Percentiles rank a stretch among this genome's conserved stretches.
These are phyloP conservation scores for Vireo griseus DNA, from an alignment of 2,797 vertebrate genomes.

Conservation along the genomic window DNA sequence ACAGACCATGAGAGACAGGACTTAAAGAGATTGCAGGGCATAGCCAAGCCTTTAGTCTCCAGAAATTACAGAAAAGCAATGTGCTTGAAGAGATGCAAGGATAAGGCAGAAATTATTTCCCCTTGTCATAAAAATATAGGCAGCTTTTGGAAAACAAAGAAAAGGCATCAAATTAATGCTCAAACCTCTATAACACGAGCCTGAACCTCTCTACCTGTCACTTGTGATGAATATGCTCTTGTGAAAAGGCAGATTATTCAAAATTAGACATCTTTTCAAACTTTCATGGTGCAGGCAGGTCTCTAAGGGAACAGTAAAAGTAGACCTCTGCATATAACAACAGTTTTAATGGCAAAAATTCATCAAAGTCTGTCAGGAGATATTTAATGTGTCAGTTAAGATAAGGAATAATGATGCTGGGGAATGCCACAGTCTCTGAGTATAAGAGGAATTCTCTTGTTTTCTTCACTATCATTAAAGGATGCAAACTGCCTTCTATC, in stretches of 20 bases:
- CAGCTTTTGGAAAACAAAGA: constrained; percentile 56
- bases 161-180: constrained; percentile 56
- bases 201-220: constrained; percentile 49
- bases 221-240: constrained; percentile 49
- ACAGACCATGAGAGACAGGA: constrained; percentile 15
- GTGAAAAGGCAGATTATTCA: constrained; percentile 59
- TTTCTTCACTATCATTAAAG: constrained; percentile 26
- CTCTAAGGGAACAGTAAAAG: constrained; percentile 52
- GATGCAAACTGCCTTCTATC: not conserved
- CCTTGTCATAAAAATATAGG: constrained; percentile 57
- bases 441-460: constrained; percentile 48
- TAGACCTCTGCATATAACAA: constrained; percentile 53
- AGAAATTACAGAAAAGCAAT: constrained; percentile 20
- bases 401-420: constrained; percentile 30
- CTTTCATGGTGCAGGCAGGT: constrained; percentile 38
- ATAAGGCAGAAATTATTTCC: constrained; percentile 39
- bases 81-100: constrained; percentile 9
- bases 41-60: constrained; percentile 31
- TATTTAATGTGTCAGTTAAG: constrained; percentile 65
- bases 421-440: constrained; percentile 18
- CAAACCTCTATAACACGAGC: constrained; percentile 10
- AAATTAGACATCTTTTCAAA: constrained; percentile 57
- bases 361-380: constrained; percentile 54
- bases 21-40: not conserved
- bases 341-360: constrained; percentile 62